Percentiles rank a stretch among this genome's conserved stretches.
Evolutionary conservation across 2,888 invertebrate species (phyloP).

Genomic region (Caenorhabditis plicata): DNA sequence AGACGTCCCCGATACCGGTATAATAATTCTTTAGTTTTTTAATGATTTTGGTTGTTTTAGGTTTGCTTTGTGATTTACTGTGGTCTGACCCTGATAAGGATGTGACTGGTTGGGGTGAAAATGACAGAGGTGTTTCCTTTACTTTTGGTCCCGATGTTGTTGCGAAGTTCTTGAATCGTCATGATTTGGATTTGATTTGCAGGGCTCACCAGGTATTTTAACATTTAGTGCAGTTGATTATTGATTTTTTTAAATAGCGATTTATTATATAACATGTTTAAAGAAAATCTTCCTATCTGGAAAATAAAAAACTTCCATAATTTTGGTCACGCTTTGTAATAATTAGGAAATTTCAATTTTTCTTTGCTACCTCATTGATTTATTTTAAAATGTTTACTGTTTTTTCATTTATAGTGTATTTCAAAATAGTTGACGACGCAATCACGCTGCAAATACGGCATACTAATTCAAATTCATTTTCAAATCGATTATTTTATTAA

Average conservation of each 20-base stretch:
- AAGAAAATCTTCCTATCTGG: too few relatives aligned
- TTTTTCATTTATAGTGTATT: too few relatives aligned
- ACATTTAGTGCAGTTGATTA: neutral
- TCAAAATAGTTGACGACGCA: too few relatives aligned
- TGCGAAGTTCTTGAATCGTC: slow-evolving; percentile 89
- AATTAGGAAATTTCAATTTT: too few relatives aligned
- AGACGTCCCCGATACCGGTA: slow-evolving; percentile 84
- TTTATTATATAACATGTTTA: too few relatives aligned
- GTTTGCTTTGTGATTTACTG: slow-evolving; percentile 89
- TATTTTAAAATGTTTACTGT: too few relatives aligned
- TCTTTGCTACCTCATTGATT: too few relatives aligned
- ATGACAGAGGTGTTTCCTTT: slow-evolving; percentile 89
- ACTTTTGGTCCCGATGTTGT: slow-evolving; percentile 97
- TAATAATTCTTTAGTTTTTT: neutral
- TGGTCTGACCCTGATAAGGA: slow-evolving; percentile 79
- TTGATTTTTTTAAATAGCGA: neutral
- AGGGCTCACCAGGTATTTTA: slow-evolving; percentile 86
- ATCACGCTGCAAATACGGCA: too few relatives aligned
- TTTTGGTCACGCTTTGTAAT: neutral
- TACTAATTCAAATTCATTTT: too few relatives aligned
- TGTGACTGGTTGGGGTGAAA: slow-evolving; percentile 80
- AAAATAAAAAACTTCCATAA: slow-evolving; percentile 1
- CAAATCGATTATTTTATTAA: too few relatives aligned
- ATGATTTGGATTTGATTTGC: slow-evolving; percentile 94
- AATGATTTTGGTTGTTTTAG: slow-evolving; percentile 70